Conservation (phyloP, 2,797 vertebrate species). For the Geotrypetes seraphini region DNA sequence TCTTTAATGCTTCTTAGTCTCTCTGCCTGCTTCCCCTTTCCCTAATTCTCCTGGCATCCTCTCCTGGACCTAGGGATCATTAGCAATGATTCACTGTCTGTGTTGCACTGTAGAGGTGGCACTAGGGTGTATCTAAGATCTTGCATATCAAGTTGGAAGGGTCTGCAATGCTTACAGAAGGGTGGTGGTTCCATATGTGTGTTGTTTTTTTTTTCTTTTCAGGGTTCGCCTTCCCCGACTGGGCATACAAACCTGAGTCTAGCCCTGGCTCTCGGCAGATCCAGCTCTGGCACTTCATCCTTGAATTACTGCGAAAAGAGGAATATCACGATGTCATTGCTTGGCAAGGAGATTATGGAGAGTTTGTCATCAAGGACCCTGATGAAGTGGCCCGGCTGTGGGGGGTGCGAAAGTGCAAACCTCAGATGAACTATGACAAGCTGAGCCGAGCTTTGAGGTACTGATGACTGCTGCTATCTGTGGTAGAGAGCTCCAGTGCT, state of each 20-base stretch:
- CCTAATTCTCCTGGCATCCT: no score
- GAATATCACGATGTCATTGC: constrained; percentile 85
- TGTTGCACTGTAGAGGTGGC: no score
- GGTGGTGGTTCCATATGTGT: no score
- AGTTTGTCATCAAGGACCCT: constrained; percentile 87
- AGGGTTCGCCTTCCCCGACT: constrained; percentile 83
- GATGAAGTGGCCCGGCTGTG: constrained; percentile 84
- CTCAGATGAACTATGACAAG: constrained; percentile 90
- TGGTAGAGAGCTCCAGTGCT: neutral
- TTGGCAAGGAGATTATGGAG: constrained; percentile 87
- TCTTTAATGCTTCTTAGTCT: no score
- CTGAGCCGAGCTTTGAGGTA: constrained; percentile 79
- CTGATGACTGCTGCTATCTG: neutral
- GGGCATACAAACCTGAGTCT: constrained; percentile 86
- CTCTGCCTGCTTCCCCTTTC: no score
- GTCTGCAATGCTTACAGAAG: no score
- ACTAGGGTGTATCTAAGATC: no score
- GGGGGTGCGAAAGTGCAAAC: constrained; percentile 86
- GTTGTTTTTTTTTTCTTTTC: neutral
- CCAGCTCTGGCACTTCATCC: constrained; percentile 88
- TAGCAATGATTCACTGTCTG: no score
- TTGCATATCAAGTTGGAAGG: no score
- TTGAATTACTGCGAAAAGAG: constrained; percentile 80
- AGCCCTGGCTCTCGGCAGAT: constrained; percentile 83
- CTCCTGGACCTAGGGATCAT: no score